phyloP scores from a whole-genome alignment of 1,140 invertebrate species.

The Drosophila trapezifrons region DNA sequence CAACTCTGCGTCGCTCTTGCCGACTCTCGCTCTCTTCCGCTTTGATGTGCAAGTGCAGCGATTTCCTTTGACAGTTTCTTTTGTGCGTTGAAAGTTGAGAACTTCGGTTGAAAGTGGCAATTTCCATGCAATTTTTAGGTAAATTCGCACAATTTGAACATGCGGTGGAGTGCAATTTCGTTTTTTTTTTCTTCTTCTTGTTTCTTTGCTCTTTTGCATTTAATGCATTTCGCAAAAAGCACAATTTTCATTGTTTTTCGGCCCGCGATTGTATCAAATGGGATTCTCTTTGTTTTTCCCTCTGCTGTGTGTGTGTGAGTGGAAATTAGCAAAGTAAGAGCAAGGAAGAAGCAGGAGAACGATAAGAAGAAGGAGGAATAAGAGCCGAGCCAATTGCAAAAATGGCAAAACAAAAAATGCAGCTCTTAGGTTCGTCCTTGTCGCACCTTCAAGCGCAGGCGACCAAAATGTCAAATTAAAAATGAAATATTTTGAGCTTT shows the following conservation, averaged over 20 bases:
- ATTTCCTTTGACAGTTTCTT: conserved; percentile 33
- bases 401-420: conserved; percentile 35
- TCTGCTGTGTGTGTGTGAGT: conserved; percentile 14
- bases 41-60: conserved; percentile 38
- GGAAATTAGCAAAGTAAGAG: conserved; percentile 51
- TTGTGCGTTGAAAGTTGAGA: conserved; percentile 15
- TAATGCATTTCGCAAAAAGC: conserved; percentile 58
- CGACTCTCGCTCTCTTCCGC: conserved; percentile 13
- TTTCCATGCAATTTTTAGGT: conserved; percentile 26
- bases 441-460: conserved; percentile 17
- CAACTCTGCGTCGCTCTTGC: background rate
- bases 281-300: conserved; percentile 24
- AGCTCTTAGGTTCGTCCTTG: conserved; percentile 32
- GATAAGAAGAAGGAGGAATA: background rate
- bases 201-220: conserved; percentile 31
- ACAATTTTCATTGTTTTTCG: conserved; percentile 49
- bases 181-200: background rate
- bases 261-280: conserved; percentile 21
- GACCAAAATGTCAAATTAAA: conserved; percentile 10
- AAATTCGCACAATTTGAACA: conserved; percentile 61
- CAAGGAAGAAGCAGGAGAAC: conserved; percentile 8
- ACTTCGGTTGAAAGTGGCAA: conserved; percentile 24
- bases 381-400: conserved; percentile 24
- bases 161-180: conserved; percentile 68
- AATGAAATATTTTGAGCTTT: background rate